Evolutionary conservation across 1,140 invertebrate genomes (phyloP).

Genomic region (Penaeus vannamei): DNA sequence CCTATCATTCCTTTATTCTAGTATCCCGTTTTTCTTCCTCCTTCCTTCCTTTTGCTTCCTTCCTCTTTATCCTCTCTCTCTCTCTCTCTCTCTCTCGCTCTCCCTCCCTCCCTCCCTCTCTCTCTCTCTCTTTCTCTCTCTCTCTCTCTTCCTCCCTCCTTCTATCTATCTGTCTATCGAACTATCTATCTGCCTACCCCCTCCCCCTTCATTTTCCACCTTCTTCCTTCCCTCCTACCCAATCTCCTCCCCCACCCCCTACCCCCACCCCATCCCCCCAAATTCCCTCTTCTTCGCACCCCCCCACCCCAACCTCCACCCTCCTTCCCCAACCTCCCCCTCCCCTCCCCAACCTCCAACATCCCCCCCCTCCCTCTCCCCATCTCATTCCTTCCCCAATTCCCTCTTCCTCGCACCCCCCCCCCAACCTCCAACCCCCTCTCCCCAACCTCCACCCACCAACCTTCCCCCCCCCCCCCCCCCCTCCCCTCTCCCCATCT

Average conservation of each 20-base stretch:
- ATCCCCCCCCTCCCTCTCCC: too few species aligned
- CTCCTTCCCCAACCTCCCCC: background rate
- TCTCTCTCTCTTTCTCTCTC: background rate
- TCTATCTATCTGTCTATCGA: too few species aligned
- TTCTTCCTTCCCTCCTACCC: background rate
- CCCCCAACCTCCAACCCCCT: too few species aligned
- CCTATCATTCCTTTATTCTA: background rate
- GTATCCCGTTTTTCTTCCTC: too few species aligned
- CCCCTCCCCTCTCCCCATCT: too few species aligned
- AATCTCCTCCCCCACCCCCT: background rate
- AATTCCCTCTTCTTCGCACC: too few species aligned
- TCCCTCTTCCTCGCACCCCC: too few species aligned
- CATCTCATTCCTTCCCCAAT: too few species aligned
- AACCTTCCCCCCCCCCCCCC: too few species aligned
- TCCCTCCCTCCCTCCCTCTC: slow-evolving; percentile 11
- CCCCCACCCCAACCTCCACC: background rate
- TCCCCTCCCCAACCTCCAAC: too few species aligned
- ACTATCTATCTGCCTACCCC: background rate
- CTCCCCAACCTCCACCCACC: too few species aligned
- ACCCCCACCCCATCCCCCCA: background rate
- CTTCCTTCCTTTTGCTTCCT: background rate
- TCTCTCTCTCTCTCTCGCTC: slow-evolving; percentile 3
- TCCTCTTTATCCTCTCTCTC: background rate
- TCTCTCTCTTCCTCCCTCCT: background rate
- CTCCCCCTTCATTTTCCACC: background rate